These are phyloP conservation scores for Oreortyx pictus DNA, from an alignment of 2,797 vertebrate genomes.

Conservation along the genomic window DNA sequence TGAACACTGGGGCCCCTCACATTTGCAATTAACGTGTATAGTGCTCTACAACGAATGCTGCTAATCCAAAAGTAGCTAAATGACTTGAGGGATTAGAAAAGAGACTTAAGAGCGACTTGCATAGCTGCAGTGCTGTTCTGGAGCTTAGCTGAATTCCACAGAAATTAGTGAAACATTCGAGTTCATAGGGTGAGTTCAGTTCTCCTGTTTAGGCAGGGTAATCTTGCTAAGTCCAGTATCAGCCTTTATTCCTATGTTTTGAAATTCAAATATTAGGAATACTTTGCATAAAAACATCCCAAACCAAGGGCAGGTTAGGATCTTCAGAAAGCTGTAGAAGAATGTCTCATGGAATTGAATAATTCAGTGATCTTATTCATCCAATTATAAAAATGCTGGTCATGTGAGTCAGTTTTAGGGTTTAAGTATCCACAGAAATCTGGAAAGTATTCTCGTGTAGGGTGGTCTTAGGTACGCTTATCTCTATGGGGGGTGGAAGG, in stretches of 20 bases:
- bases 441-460: constrained; percentile 13
- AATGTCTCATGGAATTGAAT: neutral
- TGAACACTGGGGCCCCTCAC: neutral
- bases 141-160: constrained; percentile 22
- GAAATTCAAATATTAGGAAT: neutral
- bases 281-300: neutral
- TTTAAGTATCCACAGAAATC: constrained; percentile 32
- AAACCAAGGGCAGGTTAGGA: neutral
- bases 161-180: constrained; percentile 5
- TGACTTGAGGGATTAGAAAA: constrained; percentile 33
- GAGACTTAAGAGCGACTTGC: constrained; percentile 10
- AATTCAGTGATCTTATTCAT: neutral
- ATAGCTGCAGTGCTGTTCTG: neutral
- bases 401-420: constrained; percentile 31
- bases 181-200: neutral
- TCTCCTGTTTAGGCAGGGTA: neutral
- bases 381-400: constrained; percentile 18
- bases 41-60: neutral
- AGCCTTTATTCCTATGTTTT: neutral
- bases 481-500: neutral
- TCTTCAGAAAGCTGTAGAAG: neutral
- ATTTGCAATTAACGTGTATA: neutral
- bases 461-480: constrained; percentile 39
- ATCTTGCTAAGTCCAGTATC: fast-evolving
- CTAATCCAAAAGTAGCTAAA: constrained; percentile 33